A percentile compares a stretch with the other conserved stretches of the same genome.
These are phyloP conservation scores for Phalacrocorax pelagicus DNA, from an alignment of 2,113 vertebrate genomes.

Conservation along the genomic window DNA sequence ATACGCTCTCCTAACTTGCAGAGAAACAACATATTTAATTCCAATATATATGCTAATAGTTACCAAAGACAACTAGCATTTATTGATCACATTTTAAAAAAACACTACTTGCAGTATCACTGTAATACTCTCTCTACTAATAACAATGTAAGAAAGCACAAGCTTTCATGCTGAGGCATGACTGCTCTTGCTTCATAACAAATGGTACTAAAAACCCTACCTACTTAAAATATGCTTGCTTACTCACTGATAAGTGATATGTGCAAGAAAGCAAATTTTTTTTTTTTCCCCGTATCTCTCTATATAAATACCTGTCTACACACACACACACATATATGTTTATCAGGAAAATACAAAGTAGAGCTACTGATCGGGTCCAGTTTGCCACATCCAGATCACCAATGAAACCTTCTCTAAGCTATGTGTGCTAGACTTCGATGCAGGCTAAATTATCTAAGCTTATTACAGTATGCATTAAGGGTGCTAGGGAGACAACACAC, in stretches of 20 bases:
- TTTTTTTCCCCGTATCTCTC: too few relatives aligned
- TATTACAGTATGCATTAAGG: not conserved
- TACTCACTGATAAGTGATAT: not conserved
- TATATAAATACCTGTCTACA: too few relatives aligned
- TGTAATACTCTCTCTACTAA: not conserved
- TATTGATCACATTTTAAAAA: conserved; percentile 4
- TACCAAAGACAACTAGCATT: not conserved
- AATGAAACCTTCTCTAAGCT: not conserved
- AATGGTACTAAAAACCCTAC: not conserved
- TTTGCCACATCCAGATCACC: not conserved
- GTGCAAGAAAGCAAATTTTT: not conserved
- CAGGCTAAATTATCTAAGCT: not conserved
- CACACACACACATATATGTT: not conserved
- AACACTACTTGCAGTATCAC: not conserved
- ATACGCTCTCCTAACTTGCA: not conserved
- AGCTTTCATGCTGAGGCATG: not conserved
- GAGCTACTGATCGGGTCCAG: not conserved
- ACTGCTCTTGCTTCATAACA: not conserved
- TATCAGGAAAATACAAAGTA: not conserved
- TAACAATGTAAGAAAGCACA: not conserved
- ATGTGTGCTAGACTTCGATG: not conserved
- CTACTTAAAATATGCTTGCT: not conserved
- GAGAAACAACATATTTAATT: not conserved
- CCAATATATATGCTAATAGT: not conserved
- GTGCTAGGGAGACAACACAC: not conserved